phyloP scores from a whole-genome alignment of 2,888 invertebrate genomes.

The Nemapogon koenigi region DNA sequence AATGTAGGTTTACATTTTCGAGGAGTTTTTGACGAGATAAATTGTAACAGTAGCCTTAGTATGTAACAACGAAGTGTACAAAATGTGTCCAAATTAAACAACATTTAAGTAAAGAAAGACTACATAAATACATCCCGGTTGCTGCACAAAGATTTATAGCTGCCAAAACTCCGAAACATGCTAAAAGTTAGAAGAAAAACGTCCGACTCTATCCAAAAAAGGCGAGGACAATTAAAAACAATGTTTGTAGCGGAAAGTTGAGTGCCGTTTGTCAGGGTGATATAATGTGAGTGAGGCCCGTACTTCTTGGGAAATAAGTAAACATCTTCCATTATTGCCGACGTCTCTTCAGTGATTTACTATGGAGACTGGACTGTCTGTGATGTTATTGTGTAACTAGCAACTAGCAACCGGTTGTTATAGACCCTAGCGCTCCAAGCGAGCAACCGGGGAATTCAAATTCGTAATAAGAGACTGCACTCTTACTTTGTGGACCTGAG shows the following conservation, averaged over 20 bases:
- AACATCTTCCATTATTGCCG: slow-evolving; percentile 13
- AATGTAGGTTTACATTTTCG: no score
- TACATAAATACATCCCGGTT: background rate
- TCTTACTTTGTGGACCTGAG: no score
- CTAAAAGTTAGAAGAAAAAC: no score
- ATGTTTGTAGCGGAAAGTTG: slow-evolving; percentile 1
- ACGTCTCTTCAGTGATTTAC: slow-evolving; percentile 7
- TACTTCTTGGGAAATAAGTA: slow-evolving; percentile 7
- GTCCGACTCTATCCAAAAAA: background rate
- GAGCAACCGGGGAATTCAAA: no score
- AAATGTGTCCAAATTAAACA: background rate
- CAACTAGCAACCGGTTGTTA: no score
- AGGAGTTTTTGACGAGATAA: no score
- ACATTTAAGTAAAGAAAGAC: background rate
- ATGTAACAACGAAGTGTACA: no score
- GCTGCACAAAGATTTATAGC: background rate
- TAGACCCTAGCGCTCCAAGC: no score
- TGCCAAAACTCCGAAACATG: no score
- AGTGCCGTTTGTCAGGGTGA: slow-evolving; percentile 6
- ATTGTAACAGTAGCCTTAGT: no score
- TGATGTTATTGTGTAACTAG: no score
- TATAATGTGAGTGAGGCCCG: slow-evolving; percentile 4
- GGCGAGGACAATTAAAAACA: slow-evolving; percentile 7
- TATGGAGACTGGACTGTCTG: background rate
- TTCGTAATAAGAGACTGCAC: no score